phyloP scores from a whole-genome alignment of 2,888 invertebrate genomes.

The Apocheima hispidaria region DNA sequence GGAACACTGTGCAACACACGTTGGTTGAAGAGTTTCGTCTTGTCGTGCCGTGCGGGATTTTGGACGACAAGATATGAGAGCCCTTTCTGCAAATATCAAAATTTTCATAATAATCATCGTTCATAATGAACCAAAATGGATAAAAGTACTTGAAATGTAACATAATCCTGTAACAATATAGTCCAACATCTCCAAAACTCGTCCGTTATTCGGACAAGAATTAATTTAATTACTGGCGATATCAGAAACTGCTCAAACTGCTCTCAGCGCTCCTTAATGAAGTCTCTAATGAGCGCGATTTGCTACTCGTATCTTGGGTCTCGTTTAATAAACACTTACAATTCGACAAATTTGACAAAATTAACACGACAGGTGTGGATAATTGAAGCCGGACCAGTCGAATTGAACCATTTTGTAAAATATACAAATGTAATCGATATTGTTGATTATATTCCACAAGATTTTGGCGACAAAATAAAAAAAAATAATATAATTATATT shows the following conservation, averaged over 20 bases:
- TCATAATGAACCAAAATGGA: not conserved
- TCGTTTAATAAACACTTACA: not conserved
- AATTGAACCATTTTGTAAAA: too few relatives aligned
- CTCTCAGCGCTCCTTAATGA: slow-evolving; percentile 29
- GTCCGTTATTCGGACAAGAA: slow-evolving; percentile 18
- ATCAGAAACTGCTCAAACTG: slow-evolving; percentile 31
- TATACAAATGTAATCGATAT: too few relatives aligned
- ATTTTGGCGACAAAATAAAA: too few relatives aligned
- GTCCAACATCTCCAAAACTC: slow-evolving; percentile 2
- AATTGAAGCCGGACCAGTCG: too few relatives aligned
- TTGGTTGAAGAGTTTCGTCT: too few relatives aligned
- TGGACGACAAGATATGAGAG: too few relatives aligned
- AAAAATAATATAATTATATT: too few relatives aligned
- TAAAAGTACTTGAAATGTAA: not conserved
- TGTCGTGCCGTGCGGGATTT: too few relatives aligned
- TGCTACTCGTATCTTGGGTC: not conserved
- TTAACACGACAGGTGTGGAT: too few relatives aligned
- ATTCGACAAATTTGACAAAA: not conserved
- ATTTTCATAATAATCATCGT: not conserved
- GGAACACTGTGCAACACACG: too few relatives aligned
- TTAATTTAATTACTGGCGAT: slow-evolving; percentile 32
- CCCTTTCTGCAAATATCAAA: not conserved
- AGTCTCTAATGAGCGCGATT: slow-evolving; percentile 30
- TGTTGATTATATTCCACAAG: too few relatives aligned
- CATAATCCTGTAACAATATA: not conserved